These are phyloP conservation scores for Ceratotherium simum DNA, from an alignment of 2,113 vertebrate species.

Conservation along the genomic window DNA sequence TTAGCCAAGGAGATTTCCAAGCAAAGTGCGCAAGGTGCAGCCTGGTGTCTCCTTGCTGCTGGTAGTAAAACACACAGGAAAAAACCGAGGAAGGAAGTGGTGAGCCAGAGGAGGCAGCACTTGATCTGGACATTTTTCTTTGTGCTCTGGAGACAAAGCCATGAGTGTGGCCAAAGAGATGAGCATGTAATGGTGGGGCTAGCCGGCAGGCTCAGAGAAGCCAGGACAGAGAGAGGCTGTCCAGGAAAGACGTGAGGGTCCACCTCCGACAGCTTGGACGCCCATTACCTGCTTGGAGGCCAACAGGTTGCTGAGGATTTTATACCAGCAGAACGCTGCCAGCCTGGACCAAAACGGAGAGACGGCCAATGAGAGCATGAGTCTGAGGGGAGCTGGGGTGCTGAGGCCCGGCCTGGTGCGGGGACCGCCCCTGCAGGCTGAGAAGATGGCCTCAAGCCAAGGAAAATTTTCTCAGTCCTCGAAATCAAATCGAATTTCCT, in stretches of 20 bases:
- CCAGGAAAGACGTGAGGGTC: not conserved
- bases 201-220: fast-evolving
- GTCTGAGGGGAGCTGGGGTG: fast-evolving
- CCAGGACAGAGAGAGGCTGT: fast-evolving
- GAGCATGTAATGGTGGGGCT: not conserved
- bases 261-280: fast-evolving
- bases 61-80: fast-evolving
- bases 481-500: fast-evolving
- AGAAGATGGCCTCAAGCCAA: too few relatives aligned
- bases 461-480: not conserved
- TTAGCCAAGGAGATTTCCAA: too few relatives aligned
- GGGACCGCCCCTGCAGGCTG: too few relatives aligned
- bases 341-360: too few relatives aligned
- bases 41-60: not conserved
- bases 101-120: too few relatives aligned
- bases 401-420: not conserved
- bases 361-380: not conserved
- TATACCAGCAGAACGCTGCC: not conserved
- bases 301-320: not conserved
- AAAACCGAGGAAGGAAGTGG: not conserved
- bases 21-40: fast-evolving
- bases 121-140: fast-evolving
- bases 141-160: not conserved
- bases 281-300: not conserved
- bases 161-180: too few relatives aligned